phyloP scores from a whole-genome alignment of 2,888 invertebrate genomes.

The Hyppa rectilinea region DNA sequence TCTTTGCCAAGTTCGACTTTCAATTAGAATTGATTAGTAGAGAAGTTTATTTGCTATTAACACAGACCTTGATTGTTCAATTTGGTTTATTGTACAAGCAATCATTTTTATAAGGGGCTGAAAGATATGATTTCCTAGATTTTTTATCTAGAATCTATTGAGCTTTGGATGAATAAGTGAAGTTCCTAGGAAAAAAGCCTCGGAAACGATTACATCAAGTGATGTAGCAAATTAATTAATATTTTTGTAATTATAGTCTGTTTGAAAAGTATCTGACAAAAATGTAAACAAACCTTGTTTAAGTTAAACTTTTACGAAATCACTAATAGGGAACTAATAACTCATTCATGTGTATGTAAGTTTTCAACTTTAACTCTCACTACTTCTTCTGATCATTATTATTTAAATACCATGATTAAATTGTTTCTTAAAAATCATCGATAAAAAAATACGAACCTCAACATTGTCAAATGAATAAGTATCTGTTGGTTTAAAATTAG shows the following conservation, averaged over 20 bases:
- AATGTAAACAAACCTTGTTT: neutral
- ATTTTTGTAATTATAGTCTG: neutral
- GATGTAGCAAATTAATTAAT: no score
- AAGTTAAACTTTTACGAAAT: neutral
- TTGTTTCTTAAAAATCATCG: no score
- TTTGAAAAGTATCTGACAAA: neutral
- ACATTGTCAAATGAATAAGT: no score
- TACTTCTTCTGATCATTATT: neutral
- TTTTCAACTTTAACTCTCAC: neutral
- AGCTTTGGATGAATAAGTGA: neutral
- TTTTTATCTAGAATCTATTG: neutral
- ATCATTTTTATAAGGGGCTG: conserved; percentile 14
- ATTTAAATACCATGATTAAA: no score
- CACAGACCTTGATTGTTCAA: conserved; percentile 34
- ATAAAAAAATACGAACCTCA: no score
- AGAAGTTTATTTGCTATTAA: conserved; percentile 45
- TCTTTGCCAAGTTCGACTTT: conserved; percentile 55
- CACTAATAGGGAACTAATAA: neutral
- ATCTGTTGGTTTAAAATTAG: no score
- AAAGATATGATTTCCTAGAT: neutral
- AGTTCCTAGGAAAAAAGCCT: neutral
- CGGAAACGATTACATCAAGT: neutral
- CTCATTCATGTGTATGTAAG: neutral
- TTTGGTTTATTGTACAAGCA: conserved; percentile 31
- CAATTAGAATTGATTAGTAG: conserved; percentile 54